Evolutionary conservation across 2,797 vertebrate species (phyloP).

Genomic region (Darevskia nairensis): DNA sequence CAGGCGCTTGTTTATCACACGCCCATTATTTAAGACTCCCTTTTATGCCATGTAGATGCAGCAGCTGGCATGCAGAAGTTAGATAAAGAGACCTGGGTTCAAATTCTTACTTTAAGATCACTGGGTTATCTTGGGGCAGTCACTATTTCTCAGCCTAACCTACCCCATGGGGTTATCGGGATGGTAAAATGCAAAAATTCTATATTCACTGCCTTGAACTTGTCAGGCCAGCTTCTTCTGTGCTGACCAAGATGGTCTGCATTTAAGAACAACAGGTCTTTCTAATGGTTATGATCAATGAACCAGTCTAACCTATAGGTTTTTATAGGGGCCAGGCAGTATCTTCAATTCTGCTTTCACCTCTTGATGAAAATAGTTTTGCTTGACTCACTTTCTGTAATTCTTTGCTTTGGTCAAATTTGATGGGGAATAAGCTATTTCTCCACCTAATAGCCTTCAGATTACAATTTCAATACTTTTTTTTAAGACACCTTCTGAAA

Average conservation of each 20-base stretch:
- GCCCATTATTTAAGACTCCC: background rate
- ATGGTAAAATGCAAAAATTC: background rate
- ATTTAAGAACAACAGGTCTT: background rate
- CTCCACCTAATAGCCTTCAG: background rate
- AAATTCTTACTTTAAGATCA: background rate
- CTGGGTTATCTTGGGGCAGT: background rate
- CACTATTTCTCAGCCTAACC: background rate
- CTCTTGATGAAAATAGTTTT: background rate
- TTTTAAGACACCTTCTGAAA: background rate
- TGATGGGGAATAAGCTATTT: background rate
- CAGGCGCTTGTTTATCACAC: background rate
- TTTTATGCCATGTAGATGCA: background rate
- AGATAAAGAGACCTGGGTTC: background rate
- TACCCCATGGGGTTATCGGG: background rate
- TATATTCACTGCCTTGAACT: background rate
- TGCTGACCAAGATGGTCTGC: background rate
- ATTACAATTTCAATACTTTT: background rate
- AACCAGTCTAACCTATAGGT: background rate
- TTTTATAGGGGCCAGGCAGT: background rate
- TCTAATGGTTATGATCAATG: background rate
- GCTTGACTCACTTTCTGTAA: background rate
- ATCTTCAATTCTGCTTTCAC: background rate
- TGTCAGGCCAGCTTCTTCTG: background rate
- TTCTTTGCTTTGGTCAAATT: background rate
- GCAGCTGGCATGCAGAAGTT: background rate